Base-by-base conservation (phyloP, 2,888 invertebrate species). In the Pemphredon lugubris region DNA sequence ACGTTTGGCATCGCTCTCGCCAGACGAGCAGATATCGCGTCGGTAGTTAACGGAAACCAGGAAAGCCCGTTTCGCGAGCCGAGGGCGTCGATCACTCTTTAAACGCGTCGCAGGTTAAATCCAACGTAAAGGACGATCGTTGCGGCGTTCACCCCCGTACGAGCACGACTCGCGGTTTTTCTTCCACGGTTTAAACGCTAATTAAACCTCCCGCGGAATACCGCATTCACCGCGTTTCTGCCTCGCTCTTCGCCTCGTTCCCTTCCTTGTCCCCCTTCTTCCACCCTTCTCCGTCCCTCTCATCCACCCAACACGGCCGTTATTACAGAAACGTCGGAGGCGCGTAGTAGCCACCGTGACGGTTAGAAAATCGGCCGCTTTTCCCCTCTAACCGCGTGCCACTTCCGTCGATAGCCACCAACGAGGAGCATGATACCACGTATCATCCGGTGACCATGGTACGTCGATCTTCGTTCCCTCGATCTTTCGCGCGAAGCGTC, bases 351-450 rank as follows among this genome's bases (percentile, higher is more conserved):
- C n/a, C n/a, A n/a, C n/a, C n/a, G n/a, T 48, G 39, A 30, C 54
- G 59, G 20, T n/a, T 58, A 40, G 57, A 71, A 60, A 73, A 68
- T 42, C 65, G 60, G 63, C 34, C 59, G 58, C 75, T 45, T 67
- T 76, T 61, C 63, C 64, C 65, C 40, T 57, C 74, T 72, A 75
- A 77, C 73, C 75, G 69, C 66, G 63, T 69, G 72, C 75, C 68
- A 61, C 66, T 66, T 70, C 50, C 64, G 74, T 75, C 75, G 37
- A 71, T 73, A 75, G 68, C 72, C 68, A 64, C 50, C 74, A 71
- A 70, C 75, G 74, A 65, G 61, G 67, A 70, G 61, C 77, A 78
- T 77, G 58, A 73, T 74, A 71, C 50, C 76, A 39, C 59, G 59
- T 71, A 79, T 77, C 70, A 51, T n/a, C 65, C 72, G 50, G 23